These are phyloP conservation scores for Festucalex cinctus DNA, from an alignment of 2,113 vertebrate species.

Conservation along the genomic window DNA sequence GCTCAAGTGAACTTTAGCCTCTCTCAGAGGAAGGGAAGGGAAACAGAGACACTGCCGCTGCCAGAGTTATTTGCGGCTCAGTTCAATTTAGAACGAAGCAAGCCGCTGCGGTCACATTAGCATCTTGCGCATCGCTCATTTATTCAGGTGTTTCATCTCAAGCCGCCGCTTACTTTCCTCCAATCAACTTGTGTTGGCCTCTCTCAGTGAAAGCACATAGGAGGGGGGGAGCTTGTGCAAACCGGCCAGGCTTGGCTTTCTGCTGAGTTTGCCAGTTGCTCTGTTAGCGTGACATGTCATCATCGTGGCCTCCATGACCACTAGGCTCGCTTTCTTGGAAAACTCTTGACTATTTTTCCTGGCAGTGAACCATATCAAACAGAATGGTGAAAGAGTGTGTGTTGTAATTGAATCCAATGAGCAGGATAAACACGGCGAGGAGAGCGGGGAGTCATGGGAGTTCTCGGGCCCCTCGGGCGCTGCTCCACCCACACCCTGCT, in stretches of 20 bases:
- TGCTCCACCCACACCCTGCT: constrained; percentile 15
- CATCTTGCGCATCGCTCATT: constrained; percentile 17
- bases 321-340: constrained; percentile 56
- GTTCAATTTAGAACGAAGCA: constrained; percentile 35
- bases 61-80: constrained; percentile 38
- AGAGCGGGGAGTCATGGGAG: constrained; percentile 39
- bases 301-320: constrained; percentile 53
- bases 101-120: constrained; percentile 18
- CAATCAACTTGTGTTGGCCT: constrained; percentile 34
- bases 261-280: constrained; percentile 51
- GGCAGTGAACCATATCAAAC: constrained; percentile 56
- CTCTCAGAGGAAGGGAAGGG: constrained; percentile 44
- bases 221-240: constrained; percentile 45
- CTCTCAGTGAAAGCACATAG: constrained; percentile 27
- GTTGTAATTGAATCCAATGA: constrained; percentile 63
- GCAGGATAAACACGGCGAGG: constrained; percentile 57
- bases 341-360: constrained; percentile 51
- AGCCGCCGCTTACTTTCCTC: constrained; percentile 14
- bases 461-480: constrained; percentile 27
- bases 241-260: constrained; percentile 44
- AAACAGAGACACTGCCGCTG: constrained; percentile 30
- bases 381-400: constrained; percentile 56
- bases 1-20: constrained; percentile 55
- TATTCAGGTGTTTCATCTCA: constrained; percentile 35
- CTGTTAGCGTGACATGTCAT: constrained; percentile 66